Percentiles rank a stretch among this genome's conserved stretches.
Conservation (phyloP, 2,888 invertebrate genomes). For the Lasioglossum zephyrum region DNA sequence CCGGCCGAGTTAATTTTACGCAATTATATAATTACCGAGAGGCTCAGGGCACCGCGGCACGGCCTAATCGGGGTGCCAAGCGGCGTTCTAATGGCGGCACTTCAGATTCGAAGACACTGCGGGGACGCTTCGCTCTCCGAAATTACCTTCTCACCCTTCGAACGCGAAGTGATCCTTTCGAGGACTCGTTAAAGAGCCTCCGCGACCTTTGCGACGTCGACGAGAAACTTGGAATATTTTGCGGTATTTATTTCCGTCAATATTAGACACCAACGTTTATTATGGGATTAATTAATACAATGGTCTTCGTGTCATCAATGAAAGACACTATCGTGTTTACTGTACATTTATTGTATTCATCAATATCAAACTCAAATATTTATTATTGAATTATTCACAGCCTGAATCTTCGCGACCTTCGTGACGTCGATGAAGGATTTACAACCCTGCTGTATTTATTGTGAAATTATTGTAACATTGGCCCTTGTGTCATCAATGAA, state of each 20-base stretch:
- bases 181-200: slow-evolving; percentile 19
- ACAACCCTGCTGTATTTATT: too few species aligned
- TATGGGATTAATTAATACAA: background rate
- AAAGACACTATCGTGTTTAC: background rate
- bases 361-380: too few species aligned
- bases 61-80: slow-evolving; percentile 73
- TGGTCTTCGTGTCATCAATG: too few species aligned
- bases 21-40: slow-evolving; percentile 82
- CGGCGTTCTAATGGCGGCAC: slow-evolving; percentile 73
- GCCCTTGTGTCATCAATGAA: too few species aligned
- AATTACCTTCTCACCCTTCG: slow-evolving; percentile 35
- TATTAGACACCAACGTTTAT: background rate
- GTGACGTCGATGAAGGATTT: too few species aligned
- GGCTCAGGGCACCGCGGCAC: slow-evolving; percentile 59
- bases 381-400: too few species aligned
- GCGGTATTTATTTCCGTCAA: background rate
- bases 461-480: too few species aligned
- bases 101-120: slow-evolving; percentile 73
- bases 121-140: slow-evolving; percentile 32
- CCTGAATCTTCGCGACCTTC: too few species aligned
- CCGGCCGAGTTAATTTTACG: slow-evolving; percentile 81
- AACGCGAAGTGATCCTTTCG: background rate
- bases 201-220: background rate
- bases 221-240: background rate
- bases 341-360: too few species aligned